Percentiles rank a stretch among this genome's conserved stretches.
phyloP scores from a whole-genome alignment of 2,888 invertebrate species.

The Xestia c-nigrum region DNA sequence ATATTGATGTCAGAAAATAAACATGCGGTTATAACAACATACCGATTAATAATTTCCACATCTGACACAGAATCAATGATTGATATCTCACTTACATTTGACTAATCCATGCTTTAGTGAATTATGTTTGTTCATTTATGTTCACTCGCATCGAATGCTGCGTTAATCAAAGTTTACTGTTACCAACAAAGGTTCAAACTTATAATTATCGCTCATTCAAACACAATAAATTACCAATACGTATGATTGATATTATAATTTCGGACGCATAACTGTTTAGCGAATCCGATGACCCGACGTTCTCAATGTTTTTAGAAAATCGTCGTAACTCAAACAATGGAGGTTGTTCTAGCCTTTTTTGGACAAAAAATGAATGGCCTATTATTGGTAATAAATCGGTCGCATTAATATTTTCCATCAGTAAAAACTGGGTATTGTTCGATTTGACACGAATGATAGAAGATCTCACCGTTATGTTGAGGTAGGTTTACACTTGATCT shows the following conservation, averaged over 20 bases:
- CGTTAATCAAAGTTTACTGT: constrained; percentile 68
- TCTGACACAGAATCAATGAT: constrained; percentile 61
- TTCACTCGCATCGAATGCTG: constrained; percentile 50
- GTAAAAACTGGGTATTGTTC: constrained; percentile 66
- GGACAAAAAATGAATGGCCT: constrained; percentile 46
- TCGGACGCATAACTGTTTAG: constrained; percentile 71
- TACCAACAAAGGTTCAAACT: constrained; percentile 56
- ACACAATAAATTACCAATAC: constrained; percentile 66
- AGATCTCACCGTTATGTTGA: constrained; percentile 69
- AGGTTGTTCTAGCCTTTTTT: constrained; percentile 31
- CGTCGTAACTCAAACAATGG: constrained; percentile 54
- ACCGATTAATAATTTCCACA: constrained; percentile 49
- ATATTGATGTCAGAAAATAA: constrained; percentile 65
- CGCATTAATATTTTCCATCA: constrained; percentile 58
- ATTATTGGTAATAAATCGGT: constrained; percentile 56
- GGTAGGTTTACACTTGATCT: constrained; percentile 61
- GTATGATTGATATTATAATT: constrained; percentile 74
- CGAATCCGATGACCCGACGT: constrained; percentile 61
- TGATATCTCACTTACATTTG: constrained; percentile 63
- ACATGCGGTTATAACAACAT: constrained; percentile 46
- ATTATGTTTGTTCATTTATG: constrained; percentile 52
- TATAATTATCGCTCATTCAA: constrained; percentile 69
- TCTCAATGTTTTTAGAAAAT: constrained; percentile 41
- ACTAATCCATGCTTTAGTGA: constrained; percentile 49
- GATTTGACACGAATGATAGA: constrained; percentile 64